Conservation (phyloP, 2,888 invertebrate species). For the Pyralis farinalis region DNA sequence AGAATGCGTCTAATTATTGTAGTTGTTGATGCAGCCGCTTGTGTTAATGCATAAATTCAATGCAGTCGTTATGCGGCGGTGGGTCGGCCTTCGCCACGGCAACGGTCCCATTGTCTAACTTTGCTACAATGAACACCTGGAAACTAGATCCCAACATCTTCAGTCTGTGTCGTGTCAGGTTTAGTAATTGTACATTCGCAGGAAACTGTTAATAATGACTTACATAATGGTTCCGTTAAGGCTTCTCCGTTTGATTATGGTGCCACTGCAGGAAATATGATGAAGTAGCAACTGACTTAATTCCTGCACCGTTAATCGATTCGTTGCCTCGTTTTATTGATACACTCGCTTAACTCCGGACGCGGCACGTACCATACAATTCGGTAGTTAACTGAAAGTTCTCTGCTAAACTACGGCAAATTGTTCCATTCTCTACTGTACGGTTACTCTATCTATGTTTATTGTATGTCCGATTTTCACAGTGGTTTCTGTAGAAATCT, state of each 20-base stretch:
- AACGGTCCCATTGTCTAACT: slow-evolving; percentile 61
- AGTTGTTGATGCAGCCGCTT: slow-evolving; percentile 31
- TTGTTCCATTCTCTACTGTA: slow-evolving; percentile 3
- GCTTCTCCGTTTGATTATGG: slow-evolving; percentile 5
- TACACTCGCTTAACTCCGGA: slow-evolving; percentile 36
- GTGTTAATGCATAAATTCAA: too few relatives aligned
- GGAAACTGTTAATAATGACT: slow-evolving; percentile 36
- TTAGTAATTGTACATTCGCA: slow-evolving; percentile 43
- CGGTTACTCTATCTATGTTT: too few relatives aligned
- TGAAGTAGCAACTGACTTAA: slow-evolving; percentile 1
- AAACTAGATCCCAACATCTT: slow-evolving; percentile 69
- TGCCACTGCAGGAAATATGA: not conserved
- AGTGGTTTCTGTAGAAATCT: not conserved
- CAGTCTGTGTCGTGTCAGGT: slow-evolving; percentile 48
- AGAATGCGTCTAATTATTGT: slow-evolving; percentile 41
- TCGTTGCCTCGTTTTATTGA: slow-evolving; percentile 35
- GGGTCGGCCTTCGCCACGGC: slow-evolving; percentile 72
- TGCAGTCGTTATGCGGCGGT: slow-evolving; percentile 67
- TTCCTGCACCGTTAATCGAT: slow-evolving; percentile 27
- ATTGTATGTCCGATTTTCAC: not conserved
- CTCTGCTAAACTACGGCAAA: slow-evolving; percentile 17
- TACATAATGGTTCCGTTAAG: slow-evolving; percentile 14
- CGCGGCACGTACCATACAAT: slow-evolving; percentile 29
- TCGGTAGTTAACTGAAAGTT: slow-evolving; percentile 39
- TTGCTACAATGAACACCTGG: slow-evolving; percentile 67